These are phyloP conservation scores for Ophiothrix spiculata DNA, from an alignment of 35 echinoderm and acorn worm species.

Conservation along the genomic window DNA sequence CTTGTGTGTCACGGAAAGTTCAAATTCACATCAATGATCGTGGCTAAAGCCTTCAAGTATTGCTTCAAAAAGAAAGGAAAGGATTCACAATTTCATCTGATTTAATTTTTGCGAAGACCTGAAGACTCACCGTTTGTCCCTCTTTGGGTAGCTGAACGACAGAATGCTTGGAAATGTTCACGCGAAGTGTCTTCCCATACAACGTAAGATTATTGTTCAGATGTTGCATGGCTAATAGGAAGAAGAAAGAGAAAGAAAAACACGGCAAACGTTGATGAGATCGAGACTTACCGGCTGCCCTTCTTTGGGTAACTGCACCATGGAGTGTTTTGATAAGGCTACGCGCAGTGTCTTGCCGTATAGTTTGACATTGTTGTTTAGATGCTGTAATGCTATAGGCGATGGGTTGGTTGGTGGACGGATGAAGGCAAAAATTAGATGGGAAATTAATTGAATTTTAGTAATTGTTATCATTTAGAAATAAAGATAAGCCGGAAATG, in stretches of 20 bases:
- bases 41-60: too few relatives aligned
- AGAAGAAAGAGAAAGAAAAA: constrained; percentile 17
- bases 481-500: too few relatives aligned
- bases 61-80: too few relatives aligned
- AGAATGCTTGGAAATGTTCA: constrained; percentile 75
- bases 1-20: too few relatives aligned
- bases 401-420: too few relatives aligned
- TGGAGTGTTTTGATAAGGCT: constrained; percentile 76
- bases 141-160: constrained; percentile 86
- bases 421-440: too few relatives aligned
- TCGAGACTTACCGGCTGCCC: constrained; percentile 68
- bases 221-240: constrained; percentile 71
- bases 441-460: too few relatives aligned
- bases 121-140: constrained; percentile 69
- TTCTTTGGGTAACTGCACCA: constrained; percentile 88
- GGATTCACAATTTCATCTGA: too few relatives aligned
- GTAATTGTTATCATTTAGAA: too few relatives aligned
- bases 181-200: constrained; percentile 83
- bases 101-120: too few relatives aligned
- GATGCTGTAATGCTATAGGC: background rate
- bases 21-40: too few relatives aligned
- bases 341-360: constrained; percentile 88
- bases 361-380: constrained; percentile 69
- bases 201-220: constrained; percentile 74
- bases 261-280: background rate